phyloP scores from a whole-genome alignment of 2,113 vertebrate species.

The Callionymus lyra region DNA sequence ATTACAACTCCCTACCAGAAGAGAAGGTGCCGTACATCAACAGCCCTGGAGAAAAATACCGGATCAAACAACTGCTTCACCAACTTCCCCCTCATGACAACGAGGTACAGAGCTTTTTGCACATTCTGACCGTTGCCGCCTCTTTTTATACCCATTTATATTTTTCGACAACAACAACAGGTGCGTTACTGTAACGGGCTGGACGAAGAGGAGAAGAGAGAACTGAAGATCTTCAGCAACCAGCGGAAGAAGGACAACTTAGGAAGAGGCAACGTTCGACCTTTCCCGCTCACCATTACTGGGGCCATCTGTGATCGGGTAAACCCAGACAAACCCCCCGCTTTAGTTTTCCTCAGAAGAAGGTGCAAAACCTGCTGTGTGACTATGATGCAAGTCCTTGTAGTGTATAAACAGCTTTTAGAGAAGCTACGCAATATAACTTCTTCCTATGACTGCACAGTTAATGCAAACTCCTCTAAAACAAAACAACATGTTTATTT shows the following conservation, averaged over 20 bases:
- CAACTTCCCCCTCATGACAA: slow-evolving; percentile 96
- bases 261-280: slow-evolving; percentile 87
- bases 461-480: too few relatives aligned
- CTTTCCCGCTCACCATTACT: slow-evolving; percentile 85
- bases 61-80: slow-evolving; percentile 92
- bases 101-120: slow-evolving; percentile 69
- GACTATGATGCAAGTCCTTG: too few relatives aligned
- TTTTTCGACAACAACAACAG: slow-evolving; percentile 52
- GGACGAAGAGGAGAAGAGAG: slow-evolving; percentile 94
- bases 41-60: slow-evolving; percentile 90
- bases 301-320: slow-evolving; percentile 94
- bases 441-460: too few relatives aligned
- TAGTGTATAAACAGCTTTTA: too few relatives aligned
- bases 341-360: background rate
- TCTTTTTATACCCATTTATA: too few relatives aligned
- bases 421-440: too few relatives aligned
- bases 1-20: slow-evolving; percentile 93
- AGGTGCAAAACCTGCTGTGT: too few relatives aligned
- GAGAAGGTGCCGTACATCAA: slow-evolving; percentile 97
- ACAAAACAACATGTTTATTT: too few relatives aligned
- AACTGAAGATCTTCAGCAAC: slow-evolving; percentile 93
- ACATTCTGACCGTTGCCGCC: too few relatives aligned
- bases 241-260: slow-evolving; percentile 93
- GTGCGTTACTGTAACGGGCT: slow-evolving; percentile 89
- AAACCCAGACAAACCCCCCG: slow-evolving; percentile 3